phyloP scores from a whole-genome alignment of 2,113 vertebrate genomes.

The Oreocharis arfaki region DNA sequence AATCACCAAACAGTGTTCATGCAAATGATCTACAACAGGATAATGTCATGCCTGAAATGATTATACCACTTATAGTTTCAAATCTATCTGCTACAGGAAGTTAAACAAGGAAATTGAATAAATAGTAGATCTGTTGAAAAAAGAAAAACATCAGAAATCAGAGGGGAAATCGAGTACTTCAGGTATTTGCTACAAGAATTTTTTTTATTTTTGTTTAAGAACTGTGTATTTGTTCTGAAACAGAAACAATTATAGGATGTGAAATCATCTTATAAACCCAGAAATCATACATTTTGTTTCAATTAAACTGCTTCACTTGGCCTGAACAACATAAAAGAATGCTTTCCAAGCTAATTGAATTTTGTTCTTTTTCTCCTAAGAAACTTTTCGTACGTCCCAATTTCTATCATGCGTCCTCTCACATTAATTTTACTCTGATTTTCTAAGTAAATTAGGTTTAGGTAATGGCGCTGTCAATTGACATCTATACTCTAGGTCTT shows the following conservation, averaged over 20 bases:
- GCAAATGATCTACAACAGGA: neutral
- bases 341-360: neutral
- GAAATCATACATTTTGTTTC: neutral
- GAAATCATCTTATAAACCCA: neutral
- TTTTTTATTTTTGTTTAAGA: neutral
- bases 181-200: neutral
- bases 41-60: neutral
- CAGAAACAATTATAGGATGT: neutral
- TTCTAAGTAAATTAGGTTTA: neutral
- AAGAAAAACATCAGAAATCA: neutral
- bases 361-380: neutral
- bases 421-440: neutral
- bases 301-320: neutral
- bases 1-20: neutral
- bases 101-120: neutral
- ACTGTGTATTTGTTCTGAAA: neutral
- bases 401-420: neutral
- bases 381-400: neutral
- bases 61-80: neutral
- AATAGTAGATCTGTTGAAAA: neutral
- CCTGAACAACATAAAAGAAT: neutral
- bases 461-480: neutral
- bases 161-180: neutral
- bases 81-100: neutral
- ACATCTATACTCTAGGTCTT: neutral